phyloP scores from a whole-genome alignment of 2,797 vertebrate genomes.

The Notoglanidium macrostoma region DNA sequence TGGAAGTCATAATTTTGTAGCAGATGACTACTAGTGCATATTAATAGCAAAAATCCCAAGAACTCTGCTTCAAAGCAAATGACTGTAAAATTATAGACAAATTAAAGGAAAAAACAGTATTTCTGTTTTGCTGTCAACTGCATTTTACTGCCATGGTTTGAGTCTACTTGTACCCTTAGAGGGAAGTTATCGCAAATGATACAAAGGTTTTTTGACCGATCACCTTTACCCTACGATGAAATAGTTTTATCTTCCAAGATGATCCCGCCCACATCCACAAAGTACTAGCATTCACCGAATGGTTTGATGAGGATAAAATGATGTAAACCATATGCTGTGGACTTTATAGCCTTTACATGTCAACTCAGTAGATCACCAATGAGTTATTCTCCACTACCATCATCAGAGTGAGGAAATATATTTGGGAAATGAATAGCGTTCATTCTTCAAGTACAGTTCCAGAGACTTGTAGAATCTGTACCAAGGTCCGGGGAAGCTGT shows the following conservation, averaged over 20 bases:
- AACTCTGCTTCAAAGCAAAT: not conserved
- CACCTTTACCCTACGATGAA: not conserved
- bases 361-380: not conserved
- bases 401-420: not conserved
- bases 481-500: not conserved
- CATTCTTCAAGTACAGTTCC: not conserved
- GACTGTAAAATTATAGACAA: not conserved
- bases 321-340: not conserved
- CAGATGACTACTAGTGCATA: not conserved
- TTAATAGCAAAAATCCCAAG: not conserved
- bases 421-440: not conserved
- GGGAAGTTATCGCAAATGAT: not conserved
- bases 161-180: not conserved
- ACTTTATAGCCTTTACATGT: not conserved
- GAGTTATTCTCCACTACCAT: not conserved
- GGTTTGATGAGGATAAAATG: not conserved
- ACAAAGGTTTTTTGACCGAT: not conserved
- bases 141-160: not conserved
- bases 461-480: not conserved
- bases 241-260: not conserved
- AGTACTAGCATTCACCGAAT: not conserved
- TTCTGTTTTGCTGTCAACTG: not conserved
- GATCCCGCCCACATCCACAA: not conserved
- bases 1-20: not conserved
- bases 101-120: not conserved